These are phyloP conservation scores for Oligia fasciuncula DNA, from an alignment of 2,888 invertebrate genomes.

Conservation along the genomic window DNA sequence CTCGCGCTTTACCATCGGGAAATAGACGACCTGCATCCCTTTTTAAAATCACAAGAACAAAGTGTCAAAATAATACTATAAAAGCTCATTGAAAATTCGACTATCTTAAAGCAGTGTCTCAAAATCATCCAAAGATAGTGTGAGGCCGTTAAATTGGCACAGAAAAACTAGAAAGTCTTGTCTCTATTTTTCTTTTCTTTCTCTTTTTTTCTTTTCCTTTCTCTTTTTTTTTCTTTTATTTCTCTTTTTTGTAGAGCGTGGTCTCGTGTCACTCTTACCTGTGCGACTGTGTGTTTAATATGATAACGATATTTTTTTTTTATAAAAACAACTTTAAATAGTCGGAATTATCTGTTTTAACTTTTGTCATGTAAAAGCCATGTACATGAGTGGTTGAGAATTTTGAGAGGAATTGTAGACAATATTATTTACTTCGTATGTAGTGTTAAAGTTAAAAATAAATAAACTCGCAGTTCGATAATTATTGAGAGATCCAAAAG, in stretches of 20 bases:
- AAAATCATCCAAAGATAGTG: background rate
- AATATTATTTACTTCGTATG: slow-evolving; percentile 5
- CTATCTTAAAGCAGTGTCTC: background rate
- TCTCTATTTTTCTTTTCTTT: background rate
- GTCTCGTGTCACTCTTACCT: background rate
- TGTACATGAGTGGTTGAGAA: slow-evolving; percentile 23
- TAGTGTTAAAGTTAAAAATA: slow-evolving; percentile 5
- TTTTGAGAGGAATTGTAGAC: slow-evolving; percentile 26
- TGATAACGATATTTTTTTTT: slow-evolving; percentile 7
- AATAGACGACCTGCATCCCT: slow-evolving; percentile 54
- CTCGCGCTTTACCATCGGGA: slow-evolving; percentile 95
- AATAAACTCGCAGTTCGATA: slow-evolving; percentile 21
- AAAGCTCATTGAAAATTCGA: slow-evolving; percentile 36
- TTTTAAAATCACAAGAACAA: slow-evolving; percentile 4
- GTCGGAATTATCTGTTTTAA: slow-evolving; percentile 36
- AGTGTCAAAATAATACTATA: slow-evolving; percentile 26
- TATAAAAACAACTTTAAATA: background rate
- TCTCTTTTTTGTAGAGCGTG: background rate
- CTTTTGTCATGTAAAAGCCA: background rate
- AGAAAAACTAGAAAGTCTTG: background rate
- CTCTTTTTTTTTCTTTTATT: background rate
- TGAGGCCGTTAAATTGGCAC: background rate
- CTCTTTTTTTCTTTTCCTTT: background rate
- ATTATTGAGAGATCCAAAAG: slow-evolving; percentile 6
- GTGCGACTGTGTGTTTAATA: background rate